Conservation (phyloP, 2,888 invertebrate genomes). For the Netelia melanura region DNA sequence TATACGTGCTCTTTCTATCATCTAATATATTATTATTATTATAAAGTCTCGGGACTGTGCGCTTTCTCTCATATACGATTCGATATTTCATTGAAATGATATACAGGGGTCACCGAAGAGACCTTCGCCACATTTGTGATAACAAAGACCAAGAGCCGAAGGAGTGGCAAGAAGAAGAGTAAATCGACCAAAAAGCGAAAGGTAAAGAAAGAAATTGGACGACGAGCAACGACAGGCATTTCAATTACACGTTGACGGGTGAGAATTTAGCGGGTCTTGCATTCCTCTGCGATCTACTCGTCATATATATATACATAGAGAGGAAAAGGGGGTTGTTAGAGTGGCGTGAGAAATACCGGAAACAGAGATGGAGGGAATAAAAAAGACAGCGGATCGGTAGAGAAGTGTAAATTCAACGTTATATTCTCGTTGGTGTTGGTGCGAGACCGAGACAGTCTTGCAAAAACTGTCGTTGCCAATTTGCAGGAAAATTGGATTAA, state of each 20-base stretch:
- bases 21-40: too few species aligned
- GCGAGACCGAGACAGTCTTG: slow-evolving; percentile 59
- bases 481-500: slow-evolving; percentile 75
- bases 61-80: too few species aligned
- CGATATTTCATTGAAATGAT: slow-evolving; percentile 34
- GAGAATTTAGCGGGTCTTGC: slow-evolving; percentile 62
- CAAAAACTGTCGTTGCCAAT: slow-evolving; percentile 74
- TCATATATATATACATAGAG: not conserved
- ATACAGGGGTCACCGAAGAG: slow-evolving; percentile 22
- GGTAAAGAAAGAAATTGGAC: slow-evolving; percentile 5
- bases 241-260: slow-evolving; percentile 68
- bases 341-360: slow-evolving; percentile 48
- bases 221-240: slow-evolving; percentile 64
- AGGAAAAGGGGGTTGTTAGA: not conserved
- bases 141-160: slow-evolving; percentile 8
- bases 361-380: slow-evolving; percentile 41
- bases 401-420: slow-evolving; percentile 31
- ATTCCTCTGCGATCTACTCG: not conserved
- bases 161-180: not conserved
- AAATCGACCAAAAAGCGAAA: slow-evolving; percentile 1
- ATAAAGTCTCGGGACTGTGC: too few species aligned
- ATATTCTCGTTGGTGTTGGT: slow-evolving; percentile 50
- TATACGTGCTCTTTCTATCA: too few species aligned
- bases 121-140: not conserved
- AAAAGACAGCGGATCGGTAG: slow-evolving; percentile 18